Conservation (phyloP, 2,888 invertebrate genomes). For the Eumacrocentrus americanus region DNA sequence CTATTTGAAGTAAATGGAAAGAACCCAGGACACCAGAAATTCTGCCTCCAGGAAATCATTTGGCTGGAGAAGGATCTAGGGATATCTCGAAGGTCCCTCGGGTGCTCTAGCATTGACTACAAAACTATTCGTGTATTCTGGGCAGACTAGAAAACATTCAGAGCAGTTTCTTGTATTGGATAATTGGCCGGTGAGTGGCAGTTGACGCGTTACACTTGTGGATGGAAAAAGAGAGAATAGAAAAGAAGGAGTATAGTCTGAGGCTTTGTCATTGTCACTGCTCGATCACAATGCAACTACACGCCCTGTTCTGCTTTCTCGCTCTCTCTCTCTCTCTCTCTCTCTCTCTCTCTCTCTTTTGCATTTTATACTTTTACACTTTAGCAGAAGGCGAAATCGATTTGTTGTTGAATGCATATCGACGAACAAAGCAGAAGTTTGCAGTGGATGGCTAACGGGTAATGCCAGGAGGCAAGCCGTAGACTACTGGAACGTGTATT, state of each 20-base stretch:
- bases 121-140: no score
- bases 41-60: no score
- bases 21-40: no score
- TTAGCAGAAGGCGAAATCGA: constrained; percentile 5
- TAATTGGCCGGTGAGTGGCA: constrained; percentile 13
- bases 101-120: no score
- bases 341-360: background rate
- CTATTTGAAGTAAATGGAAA: no score
- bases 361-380: constrained; percentile 16
- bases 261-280: constrained; percentile 7
- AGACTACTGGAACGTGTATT: no score
- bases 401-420: background rate
- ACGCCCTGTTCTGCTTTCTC: constrained; percentile 9
- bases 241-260: constrained; percentile 3
- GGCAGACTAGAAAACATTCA: no score
- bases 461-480: no score
- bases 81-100: no score
- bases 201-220: constrained; percentile 13
- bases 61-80: no score
- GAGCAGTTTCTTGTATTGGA: background rate
- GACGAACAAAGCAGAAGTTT: background rate
- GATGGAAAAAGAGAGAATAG: background rate
- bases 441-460: background rate
- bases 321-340: background rate
- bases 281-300: constrained; percentile 2